Base-by-base conservation (phyloP, 2,797 vertebrate species). In the Buphagus erythrorhynchus region DNA sequence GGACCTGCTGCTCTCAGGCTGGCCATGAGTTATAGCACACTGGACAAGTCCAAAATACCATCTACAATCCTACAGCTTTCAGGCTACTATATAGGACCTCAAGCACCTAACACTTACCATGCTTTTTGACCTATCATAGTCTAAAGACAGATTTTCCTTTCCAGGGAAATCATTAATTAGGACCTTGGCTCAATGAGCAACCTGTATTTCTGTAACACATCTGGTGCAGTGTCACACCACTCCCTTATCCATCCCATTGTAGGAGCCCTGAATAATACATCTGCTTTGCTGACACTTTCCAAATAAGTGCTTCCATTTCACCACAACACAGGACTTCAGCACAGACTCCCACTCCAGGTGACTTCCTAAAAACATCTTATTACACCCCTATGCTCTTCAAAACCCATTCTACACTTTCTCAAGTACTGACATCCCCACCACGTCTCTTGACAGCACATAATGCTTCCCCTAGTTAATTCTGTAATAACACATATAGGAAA, bases 171-270 rank as follows among this genome's bases (percentile, higher is more conserved):
- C 25, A 63, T 12, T 22, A 57, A 52, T 49, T 35, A 55, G 29
- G 74, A 87, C 24, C 22, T 33, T 13, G 45, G 59, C n/a, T 68
- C 74, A 91, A 58, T 22, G 36, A 58, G 22, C 20, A 91, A 77
- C 7, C 24, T 4, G 0, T 13, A 43, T 9, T 29, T 24, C 35
- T 13, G 2, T 26, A 83, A 61, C 1, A 1, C 0, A 0, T 8
- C 58, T 20, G 8, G 19, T 33, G n/a, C 15, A 22, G 29, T 3
- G 21, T 48, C 36, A 58, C 22, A 31, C 16, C 65, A 45, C 6
- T 12, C 16, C 24, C 43, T 81, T 38, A 7, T 9, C 55, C 49
- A 67, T 61, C 36, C 52, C 54, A 36, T 2, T 16, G 42, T 4
- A 73, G 35, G 16, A 40, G 22, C 0, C 1, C 38, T n/a, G n/a